Evolutionary conservation across 2,797 vertebrate species (phyloP), one percentile per base, ranked within the genome.

Genomic region (Vespertilio murinus): DNA sequence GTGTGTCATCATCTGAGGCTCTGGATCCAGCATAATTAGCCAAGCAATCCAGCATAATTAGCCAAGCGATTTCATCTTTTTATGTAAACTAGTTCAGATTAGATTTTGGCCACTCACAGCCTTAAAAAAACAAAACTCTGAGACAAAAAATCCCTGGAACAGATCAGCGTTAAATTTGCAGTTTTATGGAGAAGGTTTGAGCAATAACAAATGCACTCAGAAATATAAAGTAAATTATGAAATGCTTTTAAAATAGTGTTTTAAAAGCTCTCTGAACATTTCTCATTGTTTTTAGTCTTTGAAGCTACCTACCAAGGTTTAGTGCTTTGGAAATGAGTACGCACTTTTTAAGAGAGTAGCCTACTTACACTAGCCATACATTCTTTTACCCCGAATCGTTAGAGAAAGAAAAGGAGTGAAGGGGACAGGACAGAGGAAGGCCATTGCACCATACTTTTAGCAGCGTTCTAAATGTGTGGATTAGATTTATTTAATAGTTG

Each of bases 401-500:
- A 96, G 52, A 61, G 56, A 47, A 65, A 35, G 20, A 87, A 89
- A 85, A 61, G n/a, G 12, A 54, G n/a, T 78, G 18, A 71, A 90
- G 30, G 79, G 35, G n/a, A 61, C 23, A 79, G 35, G 25, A 69
- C 28, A 23, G 14, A 14, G 11, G 97, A 96, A 95, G 69, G 70
- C 23, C 97, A 92, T 71, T 20, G 40, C 87, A 90, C n/a, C 30
- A 49, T 90, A 97, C 95, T 97, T 98, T 98, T 95, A 97, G 52
- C 69, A 94, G 30, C 47, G 75, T 95, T 97, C 90, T 93, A 97
- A 98, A 97, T 95, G 85, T 35, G 87, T 97, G 94, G 42, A 90
- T 96, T 96, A 95, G 56, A 96, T 95, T 95, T 97, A 96, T 97
- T 97, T 94, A 97, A 96, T 85, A 45, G 61, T 93, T 97, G 25